A percentile compares a stretch with the other conserved stretches of the same genome.
Evolutionary conservation across 2,888 invertebrate genomes (phyloP).

Genomic region (Drosophila robusta): DNA sequence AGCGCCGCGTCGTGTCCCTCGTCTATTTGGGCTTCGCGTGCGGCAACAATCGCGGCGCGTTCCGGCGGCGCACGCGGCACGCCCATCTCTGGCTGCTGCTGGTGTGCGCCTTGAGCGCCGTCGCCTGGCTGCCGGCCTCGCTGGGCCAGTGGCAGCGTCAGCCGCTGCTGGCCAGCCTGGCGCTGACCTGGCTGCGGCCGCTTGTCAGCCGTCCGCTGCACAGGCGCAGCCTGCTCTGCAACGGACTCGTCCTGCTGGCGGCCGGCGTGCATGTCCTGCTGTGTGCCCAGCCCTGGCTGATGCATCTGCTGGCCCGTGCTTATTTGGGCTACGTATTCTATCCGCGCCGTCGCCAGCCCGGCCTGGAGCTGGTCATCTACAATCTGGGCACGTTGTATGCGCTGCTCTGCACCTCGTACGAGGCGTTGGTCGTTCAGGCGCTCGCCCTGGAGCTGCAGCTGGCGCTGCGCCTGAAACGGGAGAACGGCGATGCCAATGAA

Average conservation of each 20-base stretch:
- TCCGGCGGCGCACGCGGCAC: constrained; percentile 51
- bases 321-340: constrained; percentile 73
- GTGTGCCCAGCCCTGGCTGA: constrained; percentile 82
- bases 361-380: constrained; percentile 86
- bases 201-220: constrained; percentile 48
- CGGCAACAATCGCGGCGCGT: constrained; percentile 49
- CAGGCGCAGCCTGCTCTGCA: constrained; percentile 39
- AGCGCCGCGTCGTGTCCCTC: constrained; percentile 65
- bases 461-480: constrained; percentile 41
- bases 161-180: constrained; percentile 61
- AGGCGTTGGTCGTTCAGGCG: constrained; percentile 91
- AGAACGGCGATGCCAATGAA: constrained; percentile 16
- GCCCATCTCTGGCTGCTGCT: constrained; percentile 85
- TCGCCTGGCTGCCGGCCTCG: constrained; percentile 90
- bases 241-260: constrained; percentile 54
- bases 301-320: constrained; percentile 88
- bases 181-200: constrained; percentile 52
- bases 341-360: constrained; percentile 73
- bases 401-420: constrained; percentile 90
- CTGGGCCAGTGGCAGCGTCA: constrained; percentile 63
- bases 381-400: constrained; percentile 88
- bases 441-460: constrained; percentile 74
- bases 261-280: constrained; percentile 67
- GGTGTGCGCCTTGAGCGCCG: constrained; percentile 87
- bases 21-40: constrained; percentile 69